A percentile compares a stretch with the other conserved stretches of the same genome.
These are phyloP conservation scores for Pleuronectes platessa DNA, from an alignment of 2,113 vertebrate species.

Conservation along the genomic window DNA sequence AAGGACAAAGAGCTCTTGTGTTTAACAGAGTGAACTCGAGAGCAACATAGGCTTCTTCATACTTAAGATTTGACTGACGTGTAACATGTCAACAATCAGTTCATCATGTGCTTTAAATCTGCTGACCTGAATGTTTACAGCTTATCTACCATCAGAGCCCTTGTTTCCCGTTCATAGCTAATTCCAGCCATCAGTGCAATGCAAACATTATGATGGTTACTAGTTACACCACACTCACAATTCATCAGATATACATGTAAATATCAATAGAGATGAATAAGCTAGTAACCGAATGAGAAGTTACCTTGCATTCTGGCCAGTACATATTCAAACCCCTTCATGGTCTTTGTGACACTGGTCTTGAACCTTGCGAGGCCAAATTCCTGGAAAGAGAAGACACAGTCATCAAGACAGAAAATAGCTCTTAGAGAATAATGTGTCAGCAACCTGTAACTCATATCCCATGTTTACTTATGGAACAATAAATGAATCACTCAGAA, in stretches of 20 bases:
- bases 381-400: slow-evolving; percentile 82
- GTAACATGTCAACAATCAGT: no score
- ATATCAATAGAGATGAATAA: background rate
- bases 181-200: background rate
- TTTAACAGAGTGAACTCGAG: background rate
- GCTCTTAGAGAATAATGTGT: background rate
- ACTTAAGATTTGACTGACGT: background rate
- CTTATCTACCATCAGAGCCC: background rate
- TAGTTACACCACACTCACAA: background rate
- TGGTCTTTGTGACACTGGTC: slow-evolving; percentile 93
- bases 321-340: slow-evolving; percentile 95
- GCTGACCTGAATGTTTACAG: no score
- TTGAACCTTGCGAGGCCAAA: slow-evolving; percentile 98
- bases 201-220: background rate
- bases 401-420: background rate
- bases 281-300: background rate
- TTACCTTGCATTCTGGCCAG: slow-evolving; percentile 96
- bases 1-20: background rate
- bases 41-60: background rate
- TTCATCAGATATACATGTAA: background rate
- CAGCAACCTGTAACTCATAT: background rate
- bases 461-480: background rate
- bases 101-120: no score
- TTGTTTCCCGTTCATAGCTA: background rate
- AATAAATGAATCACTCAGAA: background rate